Evolutionary conservation across 2,888 invertebrate species (phyloP), one percentile per base, ranked within the genome.

Genomic region (Lypha dubia): DNA sequence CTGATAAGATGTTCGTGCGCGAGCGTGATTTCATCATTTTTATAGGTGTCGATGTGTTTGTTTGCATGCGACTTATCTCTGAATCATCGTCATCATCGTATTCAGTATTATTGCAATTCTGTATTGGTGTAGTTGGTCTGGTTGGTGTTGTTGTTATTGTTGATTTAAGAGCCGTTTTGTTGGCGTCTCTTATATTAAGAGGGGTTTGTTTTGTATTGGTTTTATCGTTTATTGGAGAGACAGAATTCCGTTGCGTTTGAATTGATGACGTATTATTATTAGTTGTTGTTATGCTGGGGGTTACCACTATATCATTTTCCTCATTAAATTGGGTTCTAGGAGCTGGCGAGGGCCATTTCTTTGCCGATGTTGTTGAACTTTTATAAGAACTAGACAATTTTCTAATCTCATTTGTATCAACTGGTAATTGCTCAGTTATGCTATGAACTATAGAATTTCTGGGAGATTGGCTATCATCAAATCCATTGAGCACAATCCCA

Each of bases 1-100:
- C 90, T 89, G 93, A 89, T 93, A 94, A 89, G 93, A 94, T 91
- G 86, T 92, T 92, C 41, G 92, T 92, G 56, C 92, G 91, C 86
- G 92, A 92, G 73, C 92, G 91, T 87, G 92, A 92, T 88, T 92
- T 92, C 90, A 91, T 92, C 88, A 92, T 89, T 89, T 92, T 92
- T 44, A 92, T 92, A 58, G 92, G 92, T 62, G 92, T 92, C 86
- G 92, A 92, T 87, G 92, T 92, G 83, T 92, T 92, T 20, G 91
- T 92, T 88, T 92, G 92, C 90, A 92, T 92, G 74, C 91, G 91
- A 86, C 92, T 91, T 88, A 92, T 91, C 88, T 92, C 92, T 89
- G 91, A 90, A 89, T 92, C 92, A 93, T 94, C 92, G 84, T 93
- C 92, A 73, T 94, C 86, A 93, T 92, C 88, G 79, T 56, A 85